Percentiles rank a stretch among this genome's conserved stretches.
phyloP scores from a whole-genome alignment of 2,888 invertebrate genomes.

The Rotaria macrura region DNA sequence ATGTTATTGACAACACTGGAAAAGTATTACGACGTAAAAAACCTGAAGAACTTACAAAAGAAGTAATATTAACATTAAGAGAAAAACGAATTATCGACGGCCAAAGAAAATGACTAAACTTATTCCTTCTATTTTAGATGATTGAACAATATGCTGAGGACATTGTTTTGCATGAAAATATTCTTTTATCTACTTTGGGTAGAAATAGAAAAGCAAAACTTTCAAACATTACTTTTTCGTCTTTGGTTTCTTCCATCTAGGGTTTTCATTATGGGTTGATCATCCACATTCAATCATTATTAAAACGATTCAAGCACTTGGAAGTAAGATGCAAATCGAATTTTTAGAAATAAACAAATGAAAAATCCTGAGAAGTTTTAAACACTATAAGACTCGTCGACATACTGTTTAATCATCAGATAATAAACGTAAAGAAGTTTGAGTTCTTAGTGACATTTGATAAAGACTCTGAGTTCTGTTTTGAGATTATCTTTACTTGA shows the following conservation, averaged over 20 bases:
- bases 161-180: slow-evolving; percentile 59
- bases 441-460: too few relatives aligned
- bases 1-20: slow-evolving; percentile 70
- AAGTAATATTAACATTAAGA: too few relatives aligned
- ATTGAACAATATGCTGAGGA: slow-evolving; percentile 57
- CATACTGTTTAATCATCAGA: too few relatives aligned
- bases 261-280: slow-evolving; percentile 93
- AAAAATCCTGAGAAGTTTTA: too few relatives aligned
- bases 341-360: too few relatives aligned
- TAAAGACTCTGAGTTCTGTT: too few relatives aligned
- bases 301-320: slow-evolving; percentile 66
- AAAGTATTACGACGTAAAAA: slow-evolving; percentile 15
- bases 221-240: too few relatives aligned
- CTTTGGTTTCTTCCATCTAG: slow-evolving; percentile 36
- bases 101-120: too few relatives aligned
- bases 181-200: slow-evolving; percentile 56
- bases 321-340: neutral
- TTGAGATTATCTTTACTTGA: too few relatives aligned
- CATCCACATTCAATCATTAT: slow-evolving; percentile 96
- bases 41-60: slow-evolving; percentile 1
- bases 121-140: slow-evolving; percentile 54
- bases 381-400: too few relatives aligned
- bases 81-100: too few relatives aligned
- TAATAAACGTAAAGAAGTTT: too few relatives aligned
- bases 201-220: slow-evolving; percentile 35